Conservation (phyloP, 2,113 vertebrate genomes). For the Acrocephalus arundinaceus region DNA sequence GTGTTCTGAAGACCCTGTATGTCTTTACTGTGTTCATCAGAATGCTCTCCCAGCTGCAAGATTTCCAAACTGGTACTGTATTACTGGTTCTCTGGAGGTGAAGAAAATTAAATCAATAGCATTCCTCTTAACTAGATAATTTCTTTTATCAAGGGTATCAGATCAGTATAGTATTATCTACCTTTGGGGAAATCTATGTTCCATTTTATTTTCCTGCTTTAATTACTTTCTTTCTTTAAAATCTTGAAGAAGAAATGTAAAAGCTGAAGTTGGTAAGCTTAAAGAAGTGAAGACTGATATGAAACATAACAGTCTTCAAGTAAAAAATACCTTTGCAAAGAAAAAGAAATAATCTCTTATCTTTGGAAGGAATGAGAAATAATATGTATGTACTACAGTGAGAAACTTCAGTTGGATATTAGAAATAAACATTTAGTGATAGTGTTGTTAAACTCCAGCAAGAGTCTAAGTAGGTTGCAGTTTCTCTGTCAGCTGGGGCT, state of each 20-base stretch:
- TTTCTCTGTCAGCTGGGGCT: not conserved
- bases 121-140: not conserved
- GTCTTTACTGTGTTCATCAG: not conserved
- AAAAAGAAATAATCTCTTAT: not conserved
- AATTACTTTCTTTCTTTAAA: not conserved
- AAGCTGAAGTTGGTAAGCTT: not conserved
- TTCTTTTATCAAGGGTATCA: not conserved
- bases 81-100: not conserved
- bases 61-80: not conserved
- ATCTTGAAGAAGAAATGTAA: not conserved
- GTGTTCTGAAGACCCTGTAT: not conserved
- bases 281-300: not conserved
- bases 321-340: not conserved
- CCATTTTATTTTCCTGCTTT: not conserved
- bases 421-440: not conserved
- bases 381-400: not conserved
- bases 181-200: not conserved
- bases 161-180: not conserved
- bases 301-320: not conserved
- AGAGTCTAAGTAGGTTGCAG: not conserved
- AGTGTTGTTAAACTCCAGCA: not conserved
- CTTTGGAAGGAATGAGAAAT: not conserved
- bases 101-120: not conserved
- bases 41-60: not conserved
- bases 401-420: not conserved